Evolutionary conservation across 2,888 invertebrate species (phyloP).

Genomic region (Nasonovia ribisnigri): DNA sequence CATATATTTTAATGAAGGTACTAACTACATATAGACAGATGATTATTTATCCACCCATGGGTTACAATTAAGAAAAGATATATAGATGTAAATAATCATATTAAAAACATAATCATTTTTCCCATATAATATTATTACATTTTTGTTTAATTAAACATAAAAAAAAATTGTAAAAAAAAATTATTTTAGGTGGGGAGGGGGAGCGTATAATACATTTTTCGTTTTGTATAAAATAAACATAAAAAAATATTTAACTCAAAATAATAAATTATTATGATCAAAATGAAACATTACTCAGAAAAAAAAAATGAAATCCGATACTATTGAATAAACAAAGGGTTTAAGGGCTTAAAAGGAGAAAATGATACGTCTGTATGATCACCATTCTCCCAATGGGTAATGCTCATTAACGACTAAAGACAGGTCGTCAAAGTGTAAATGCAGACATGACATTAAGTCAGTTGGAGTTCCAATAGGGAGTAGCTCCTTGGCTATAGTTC

Average conservation of each 20-base stretch:
- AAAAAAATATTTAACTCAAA: constrained; percentile 58
- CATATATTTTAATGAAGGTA: constrained; percentile 62
- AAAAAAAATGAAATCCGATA: constrained; percentile 45
- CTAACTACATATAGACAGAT: constrained; percentile 65
- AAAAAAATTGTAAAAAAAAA: constrained; percentile 63
- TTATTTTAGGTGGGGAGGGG: constrained; percentile 57
- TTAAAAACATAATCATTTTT: constrained; percentile 64
- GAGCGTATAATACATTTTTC: constrained; percentile 64
- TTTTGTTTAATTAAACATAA: constrained; percentile 58
- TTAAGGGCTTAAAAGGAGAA: constrained; percentile 32
- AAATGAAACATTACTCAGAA: constrained; percentile 61
- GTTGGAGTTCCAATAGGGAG: constrained; percentile 71
- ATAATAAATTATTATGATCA: constrained; percentile 63
- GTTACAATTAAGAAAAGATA: constrained; percentile 63
- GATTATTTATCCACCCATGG: constrained; percentile 58
- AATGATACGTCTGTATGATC: constrained; percentile 59
- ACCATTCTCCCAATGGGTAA: constrained; percentile 58
- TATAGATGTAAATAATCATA: constrained; percentile 60
- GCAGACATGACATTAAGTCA: constrained; percentile 65
- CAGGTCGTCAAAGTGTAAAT: constrained; percentile 52
- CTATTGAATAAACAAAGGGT: constrained; percentile 57
- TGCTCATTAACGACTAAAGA: constrained; percentile 48
- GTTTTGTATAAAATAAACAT: constrained; percentile 65
- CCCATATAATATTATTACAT: constrained; percentile 64
- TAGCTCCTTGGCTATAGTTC: constrained; percentile 71